phyloP scores from a whole-genome alignment of 2,888 invertebrate genomes.

The Rotaria magnacalcarata region DNA sequence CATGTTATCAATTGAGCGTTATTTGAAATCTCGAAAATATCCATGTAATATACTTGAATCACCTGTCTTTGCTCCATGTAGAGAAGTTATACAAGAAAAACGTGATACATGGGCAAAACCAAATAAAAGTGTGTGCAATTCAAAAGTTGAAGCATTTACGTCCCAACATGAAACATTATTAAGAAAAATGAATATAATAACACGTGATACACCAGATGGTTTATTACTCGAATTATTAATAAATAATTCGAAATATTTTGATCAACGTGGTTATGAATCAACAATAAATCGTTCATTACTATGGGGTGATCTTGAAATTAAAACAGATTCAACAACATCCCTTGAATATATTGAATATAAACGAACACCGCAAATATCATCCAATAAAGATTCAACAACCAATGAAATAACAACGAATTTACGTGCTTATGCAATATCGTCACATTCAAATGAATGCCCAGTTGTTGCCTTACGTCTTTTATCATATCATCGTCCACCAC shows the following conservation, averaged over 20 bases:
- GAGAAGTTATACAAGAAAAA: constrained; percentile 33
- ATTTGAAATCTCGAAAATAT: constrained; percentile 32
- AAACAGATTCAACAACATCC: background rate
- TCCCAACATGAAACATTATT: constrained; percentile 10
- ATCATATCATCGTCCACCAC: constrained; percentile 28
- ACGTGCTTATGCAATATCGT: constrained; percentile 1
- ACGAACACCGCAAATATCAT: background rate
- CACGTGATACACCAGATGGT: constrained; percentile 33
- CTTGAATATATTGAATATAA: constrained; percentile 30
- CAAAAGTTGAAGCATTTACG: constrained; percentile 30
- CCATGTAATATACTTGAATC: constrained; percentile 24
- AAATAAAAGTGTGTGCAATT: background rate
- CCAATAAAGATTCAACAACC: background rate
- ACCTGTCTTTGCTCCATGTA: constrained; percentile 15
- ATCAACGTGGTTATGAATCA: constrained; percentile 36
- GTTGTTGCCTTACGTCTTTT: constrained; percentile 10
- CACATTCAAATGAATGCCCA: background rate
- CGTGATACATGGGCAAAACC: constrained; percentile 33
- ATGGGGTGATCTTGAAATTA: constrained; percentile 33
- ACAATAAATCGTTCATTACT: constrained; percentile 31
- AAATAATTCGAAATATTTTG: constrained; percentile 32
- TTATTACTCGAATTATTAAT: constrained; percentile 30
- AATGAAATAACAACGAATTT: background rate
- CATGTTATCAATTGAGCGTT: constrained; percentile 36
- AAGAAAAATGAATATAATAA: constrained; percentile 13